These are phyloP conservation scores for Lutraria rhynchaena DNA, from an alignment of 1,140 invertebrate genomes.

Conservation along the genomic window DNA sequence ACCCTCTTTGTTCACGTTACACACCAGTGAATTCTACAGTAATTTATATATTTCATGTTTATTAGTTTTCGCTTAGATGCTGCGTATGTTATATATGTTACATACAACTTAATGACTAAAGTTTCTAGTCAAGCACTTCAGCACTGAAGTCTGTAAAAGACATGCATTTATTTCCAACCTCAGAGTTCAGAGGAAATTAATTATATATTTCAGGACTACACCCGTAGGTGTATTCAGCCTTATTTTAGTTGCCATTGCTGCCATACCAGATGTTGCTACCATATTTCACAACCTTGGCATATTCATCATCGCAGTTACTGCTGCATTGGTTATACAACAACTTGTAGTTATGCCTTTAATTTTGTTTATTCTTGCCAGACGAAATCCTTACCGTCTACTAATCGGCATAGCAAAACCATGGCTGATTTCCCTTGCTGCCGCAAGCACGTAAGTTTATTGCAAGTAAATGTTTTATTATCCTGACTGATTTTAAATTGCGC, in stretches of 20 bases:
- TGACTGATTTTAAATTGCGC: too few species aligned
- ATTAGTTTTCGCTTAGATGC: too few species aligned
- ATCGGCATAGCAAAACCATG: slow-evolving; percentile 91
- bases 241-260: slow-evolving; percentile 94
- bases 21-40: too few species aligned
- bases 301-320: slow-evolving; percentile 92
- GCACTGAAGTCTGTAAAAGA: too few species aligned
- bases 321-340: slow-evolving; percentile 94
- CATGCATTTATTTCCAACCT: too few species aligned
- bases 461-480: too few species aligned
- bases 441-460: slow-evolving; percentile 86
- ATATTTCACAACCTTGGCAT: slow-evolving; percentile 93
- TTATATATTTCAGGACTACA: slow-evolving; percentile 86
- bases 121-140: too few species aligned
- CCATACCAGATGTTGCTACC: slow-evolving; percentile 89
- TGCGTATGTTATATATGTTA: too few species aligned
- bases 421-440: slow-evolving; percentile 95
- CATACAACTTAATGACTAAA: too few species aligned
- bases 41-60: too few species aligned
- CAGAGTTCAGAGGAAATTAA: neutral
- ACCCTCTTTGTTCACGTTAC: too few species aligned
- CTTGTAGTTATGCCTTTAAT: slow-evolving; percentile 92
- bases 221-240: slow-evolving; percentile 95
- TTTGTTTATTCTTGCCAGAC: slow-evolving; percentile 91
- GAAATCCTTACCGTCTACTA: slow-evolving; percentile 95